phyloP scores from a whole-genome alignment of 2,888 invertebrate genomes.

The Standfussiana lucernea region DNA sequence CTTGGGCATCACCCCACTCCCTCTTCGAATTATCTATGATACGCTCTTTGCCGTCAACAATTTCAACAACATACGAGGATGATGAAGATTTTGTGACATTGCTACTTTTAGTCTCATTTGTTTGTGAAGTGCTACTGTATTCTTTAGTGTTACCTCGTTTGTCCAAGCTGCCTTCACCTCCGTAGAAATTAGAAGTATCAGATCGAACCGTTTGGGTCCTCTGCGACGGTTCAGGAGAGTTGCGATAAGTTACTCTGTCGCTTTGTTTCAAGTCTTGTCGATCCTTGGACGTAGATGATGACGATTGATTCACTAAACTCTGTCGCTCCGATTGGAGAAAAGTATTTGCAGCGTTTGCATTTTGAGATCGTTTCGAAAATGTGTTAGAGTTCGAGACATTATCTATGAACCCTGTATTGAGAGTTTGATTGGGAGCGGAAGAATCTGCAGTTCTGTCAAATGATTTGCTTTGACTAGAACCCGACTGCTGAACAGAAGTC shows the following conservation, averaged over 20 bases:
- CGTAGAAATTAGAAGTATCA: conserved; percentile 83
- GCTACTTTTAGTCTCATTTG: conserved; percentile 89
- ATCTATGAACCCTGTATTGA: conserved; percentile 87
- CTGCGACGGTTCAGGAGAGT: conserved; percentile 78
- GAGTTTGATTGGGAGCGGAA: conserved; percentile 81
- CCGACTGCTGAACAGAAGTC: conserved; percentile 84
- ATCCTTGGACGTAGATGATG: conserved; percentile 67
- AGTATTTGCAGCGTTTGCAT: conserved; percentile 83
- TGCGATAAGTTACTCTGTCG: conserved; percentile 78
- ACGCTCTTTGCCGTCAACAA: conserved; percentile 92
- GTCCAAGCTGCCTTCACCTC: conserved; percentile 82
- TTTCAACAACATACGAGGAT: conserved; percentile 92
- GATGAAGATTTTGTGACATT: conserved; percentile 91
- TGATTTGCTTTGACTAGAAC: conserved; percentile 82
- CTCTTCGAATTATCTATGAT: conserved; percentile 91
- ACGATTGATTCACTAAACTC: conserved; percentile 79
- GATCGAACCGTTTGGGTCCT: conserved; percentile 79
- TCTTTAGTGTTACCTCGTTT: conserved; percentile 81
- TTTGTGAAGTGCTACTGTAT: conserved; percentile 83
- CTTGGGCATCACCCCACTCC: conserved; percentile 90
- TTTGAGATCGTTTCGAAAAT: conserved; percentile 80
- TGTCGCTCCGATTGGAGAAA: conserved; percentile 87
- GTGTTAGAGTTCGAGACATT: conserved; percentile 75
- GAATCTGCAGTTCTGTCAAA: conserved; percentile 85
- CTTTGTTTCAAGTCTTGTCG: conserved; percentile 78